These are phyloP conservation scores for Dryomyza anilis DNA, from an alignment of 2,888 invertebrate species.

Conservation along the genomic window DNA sequence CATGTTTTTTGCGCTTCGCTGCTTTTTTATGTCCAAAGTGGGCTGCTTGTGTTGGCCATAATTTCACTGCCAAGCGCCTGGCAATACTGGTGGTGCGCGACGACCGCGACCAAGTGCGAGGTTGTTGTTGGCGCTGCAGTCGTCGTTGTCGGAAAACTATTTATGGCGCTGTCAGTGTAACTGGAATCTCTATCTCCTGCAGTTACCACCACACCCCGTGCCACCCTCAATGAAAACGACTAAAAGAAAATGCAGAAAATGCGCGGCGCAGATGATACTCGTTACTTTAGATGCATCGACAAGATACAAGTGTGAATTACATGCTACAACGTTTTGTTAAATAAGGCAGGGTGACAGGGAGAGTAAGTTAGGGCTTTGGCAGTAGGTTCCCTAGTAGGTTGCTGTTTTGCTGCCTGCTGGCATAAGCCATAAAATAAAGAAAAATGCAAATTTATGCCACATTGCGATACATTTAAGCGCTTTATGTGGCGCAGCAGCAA, in stretches of 20 bases:
- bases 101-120: slow-evolving; percentile 17
- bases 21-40: slow-evolving; percentile 13
- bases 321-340: too few relatives aligned
- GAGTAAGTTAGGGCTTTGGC: too few relatives aligned
- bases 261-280: neutral
- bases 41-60: neutral
- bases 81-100: slow-evolving; percentile 6
- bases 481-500: too few relatives aligned
- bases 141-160: slow-evolving; percentile 5
- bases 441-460: too few relatives aligned
- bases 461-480: too few relatives aligned
- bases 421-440: too few relatives aligned
- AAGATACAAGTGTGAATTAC: too few relatives aligned
- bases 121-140: neutral
- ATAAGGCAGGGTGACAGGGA: too few relatives aligned
- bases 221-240: neutral
- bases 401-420: too few relatives aligned
- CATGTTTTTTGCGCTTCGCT: slow-evolving; percentile 17
- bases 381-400: too few relatives aligned
- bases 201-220: neutral
- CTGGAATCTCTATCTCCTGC: neutral
- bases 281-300: too few relatives aligned
- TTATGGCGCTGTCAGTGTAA: slow-evolving; percentile 16
- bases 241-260: neutral
- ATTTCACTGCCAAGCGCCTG: slow-evolving; percentile 22